These are phyloP conservation scores for Myotis yumanensis DNA, from an alignment of 2,113 vertebrate genomes.

Conservation along the genomic window DNA sequence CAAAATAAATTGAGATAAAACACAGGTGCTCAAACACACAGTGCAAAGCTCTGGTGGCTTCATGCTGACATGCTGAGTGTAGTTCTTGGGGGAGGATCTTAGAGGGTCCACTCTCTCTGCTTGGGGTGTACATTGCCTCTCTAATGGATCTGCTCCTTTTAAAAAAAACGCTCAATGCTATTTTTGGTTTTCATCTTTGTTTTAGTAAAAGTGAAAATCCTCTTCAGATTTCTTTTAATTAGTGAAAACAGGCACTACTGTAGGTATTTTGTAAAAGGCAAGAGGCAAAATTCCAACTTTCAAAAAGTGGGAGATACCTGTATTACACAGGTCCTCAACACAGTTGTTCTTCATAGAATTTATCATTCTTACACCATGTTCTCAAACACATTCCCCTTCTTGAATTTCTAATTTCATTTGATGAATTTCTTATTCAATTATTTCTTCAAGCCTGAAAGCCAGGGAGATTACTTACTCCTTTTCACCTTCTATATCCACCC, in stretches of 20 bases:
- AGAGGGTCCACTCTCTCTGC: background rate
- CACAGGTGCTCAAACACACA: background rate
- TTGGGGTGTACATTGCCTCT: background rate
- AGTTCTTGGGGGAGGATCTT: background rate
- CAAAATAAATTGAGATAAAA: background rate
- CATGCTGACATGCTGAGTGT: background rate
- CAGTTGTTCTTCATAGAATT: background rate
- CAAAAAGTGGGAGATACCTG: background rate
- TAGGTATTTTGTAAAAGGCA: background rate
- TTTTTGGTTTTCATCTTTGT: background rate
- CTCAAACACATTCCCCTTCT: background rate
- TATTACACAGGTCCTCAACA: background rate
- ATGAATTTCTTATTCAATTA: background rate
- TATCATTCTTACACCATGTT: background rate
- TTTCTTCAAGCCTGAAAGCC: background rate
- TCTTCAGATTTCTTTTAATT: background rate
- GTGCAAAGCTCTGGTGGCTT: background rate
- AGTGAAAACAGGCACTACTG: background rate
- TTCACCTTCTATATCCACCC: background rate
- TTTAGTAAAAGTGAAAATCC: background rate
- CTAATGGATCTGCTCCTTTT: background rate
- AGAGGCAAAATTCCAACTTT: background rate
- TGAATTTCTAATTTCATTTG: background rate
- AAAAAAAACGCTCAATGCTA: background rate
- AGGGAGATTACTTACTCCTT: background rate